Evolutionary conservation across 30 jellyfish, hydroid and myxozoan species (phyloP).

Genomic region (Morbakka virulenta): DNA sequence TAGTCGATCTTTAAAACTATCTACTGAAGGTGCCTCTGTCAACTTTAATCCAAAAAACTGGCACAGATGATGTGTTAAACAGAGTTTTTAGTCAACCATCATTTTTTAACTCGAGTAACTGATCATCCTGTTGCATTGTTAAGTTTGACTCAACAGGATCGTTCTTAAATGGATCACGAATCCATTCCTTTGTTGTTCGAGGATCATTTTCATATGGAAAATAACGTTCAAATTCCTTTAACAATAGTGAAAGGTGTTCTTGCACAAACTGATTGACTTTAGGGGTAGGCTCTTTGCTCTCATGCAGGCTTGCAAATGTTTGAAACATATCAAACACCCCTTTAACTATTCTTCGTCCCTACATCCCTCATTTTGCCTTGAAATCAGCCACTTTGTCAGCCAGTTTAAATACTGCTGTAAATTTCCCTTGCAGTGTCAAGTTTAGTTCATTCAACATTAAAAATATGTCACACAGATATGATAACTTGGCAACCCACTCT

Average conservation of each 20-base stretch:
- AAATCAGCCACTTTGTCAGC: not conserved
- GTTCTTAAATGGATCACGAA: not conserved
- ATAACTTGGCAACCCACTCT: not conserved
- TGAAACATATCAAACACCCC: not conserved
- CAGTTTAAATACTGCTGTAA: not conserved
- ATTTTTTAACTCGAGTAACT: not conserved
- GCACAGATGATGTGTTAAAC: not conserved
- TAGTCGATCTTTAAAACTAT: too few species aligned
- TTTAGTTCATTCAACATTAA: not conserved
- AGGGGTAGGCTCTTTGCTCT: not conserved
- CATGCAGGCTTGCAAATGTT: not conserved
- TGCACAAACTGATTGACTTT: not conserved
- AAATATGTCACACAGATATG: not conserved
- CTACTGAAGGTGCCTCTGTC: too few species aligned
- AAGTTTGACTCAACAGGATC: not conserved
- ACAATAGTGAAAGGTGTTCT: not conserved
- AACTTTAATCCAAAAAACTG: not conserved
- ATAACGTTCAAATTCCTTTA: not conserved
- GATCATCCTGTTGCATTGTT: not conserved
- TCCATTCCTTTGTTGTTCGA: not conserved
- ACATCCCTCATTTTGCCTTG: not conserved
- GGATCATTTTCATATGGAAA: not conserved
- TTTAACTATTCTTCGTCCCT: not conserved
- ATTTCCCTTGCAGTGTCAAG: not conserved
- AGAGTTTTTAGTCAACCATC: not conserved